Evolutionary conservation across 2,797 vertebrate species (phyloP).

Genomic region (Poeciliopsis infans): DNA sequence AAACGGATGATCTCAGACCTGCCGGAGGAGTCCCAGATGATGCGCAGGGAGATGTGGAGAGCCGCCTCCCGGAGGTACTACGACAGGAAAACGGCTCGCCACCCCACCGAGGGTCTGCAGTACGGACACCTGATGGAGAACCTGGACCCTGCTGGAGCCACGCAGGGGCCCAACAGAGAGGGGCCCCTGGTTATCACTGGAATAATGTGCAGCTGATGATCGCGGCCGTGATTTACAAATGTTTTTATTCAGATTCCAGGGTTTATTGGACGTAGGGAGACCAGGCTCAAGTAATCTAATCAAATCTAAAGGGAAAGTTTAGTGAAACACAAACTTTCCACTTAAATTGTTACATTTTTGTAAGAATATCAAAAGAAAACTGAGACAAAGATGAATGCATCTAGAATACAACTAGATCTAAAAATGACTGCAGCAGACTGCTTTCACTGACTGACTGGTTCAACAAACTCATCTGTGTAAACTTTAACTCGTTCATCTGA

Average conservation of each 20-base stretch:
- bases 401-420: too few species aligned
- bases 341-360: neutral
- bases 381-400: neutral
- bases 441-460: neutral
- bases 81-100: conserved; percentile 35
- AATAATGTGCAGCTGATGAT: conserved; percentile 64
- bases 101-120: conserved; percentile 8
- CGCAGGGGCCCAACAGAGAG: conserved; percentile 3
- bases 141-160: conserved; percentile 16
- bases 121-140: conserved; percentile 41
- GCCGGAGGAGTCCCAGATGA: conserved; percentile 48
- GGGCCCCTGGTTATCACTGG: conserved; percentile 33
- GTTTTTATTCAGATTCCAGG: neutral
- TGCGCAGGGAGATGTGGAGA: conserved; percentile 69
- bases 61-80: conserved; percentile 62
- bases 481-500: neutral
- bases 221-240: neutral
- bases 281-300: neutral
- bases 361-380: neutral
- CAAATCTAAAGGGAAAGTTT: neutral
- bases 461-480: neutral
- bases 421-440: neutral
- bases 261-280: neutral
- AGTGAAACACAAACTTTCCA: neutral
- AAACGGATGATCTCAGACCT: conserved; percentile 36